Base-by-base conservation (phyloP, 2,797 vertebrate species). In the Pseudomugil gertrudae region DNA sequence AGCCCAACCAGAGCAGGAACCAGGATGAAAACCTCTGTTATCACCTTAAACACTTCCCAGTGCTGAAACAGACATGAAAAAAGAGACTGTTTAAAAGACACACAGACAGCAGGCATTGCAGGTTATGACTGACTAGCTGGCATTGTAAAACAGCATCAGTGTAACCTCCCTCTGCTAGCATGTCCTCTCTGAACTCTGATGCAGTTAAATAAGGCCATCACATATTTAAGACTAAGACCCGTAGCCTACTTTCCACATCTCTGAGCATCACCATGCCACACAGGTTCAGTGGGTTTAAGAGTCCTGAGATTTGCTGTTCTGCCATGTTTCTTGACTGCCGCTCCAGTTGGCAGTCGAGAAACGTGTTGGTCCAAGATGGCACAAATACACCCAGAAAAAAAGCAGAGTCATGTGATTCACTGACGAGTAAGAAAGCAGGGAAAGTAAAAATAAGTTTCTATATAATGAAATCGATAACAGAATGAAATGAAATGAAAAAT, bases 1-100 rank as follows among this genome's bases (percentile, higher is more conserved):
- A 99, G 94, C 57, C 98, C 98, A 47, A 99, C 95, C 72, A 99
- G 88, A 30, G 98, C 95, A 30, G 97, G 97, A 69, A 99, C 96
- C 90, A 99, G 84, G 66, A 97, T 99, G 72, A 99, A 95, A 30
- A 99, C 86, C 84, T 97, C 97, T 0, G 95, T 96, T 40, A 98
- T 96, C 36, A 95, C 95, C 79, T 90, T 92, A 80, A 99, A 99
- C 72, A 98, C 97, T 0, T 95, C 90, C 98, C 98, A 99, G 88
- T 98, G 95, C 98, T 99, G 91, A 15, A 87, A 85, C 24, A 89
- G 61, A 86, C 45, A 85, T n/a, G n/a, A n/a, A n/a, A n/a, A n/a
- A n/a, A n/a, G n/a, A n/a, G n/a, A n/a, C n/a, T n/a, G n/a, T n/a
- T n/a, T n/a, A n/a, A n/a, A n/a, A n/a, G n/a, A n/a, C n/a, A n/a